Evolutionary conservation across 2,888 invertebrate genomes (phyloP), one percentile per base, ranked within the genome.

Genomic region (Magallana nippona): DNA sequence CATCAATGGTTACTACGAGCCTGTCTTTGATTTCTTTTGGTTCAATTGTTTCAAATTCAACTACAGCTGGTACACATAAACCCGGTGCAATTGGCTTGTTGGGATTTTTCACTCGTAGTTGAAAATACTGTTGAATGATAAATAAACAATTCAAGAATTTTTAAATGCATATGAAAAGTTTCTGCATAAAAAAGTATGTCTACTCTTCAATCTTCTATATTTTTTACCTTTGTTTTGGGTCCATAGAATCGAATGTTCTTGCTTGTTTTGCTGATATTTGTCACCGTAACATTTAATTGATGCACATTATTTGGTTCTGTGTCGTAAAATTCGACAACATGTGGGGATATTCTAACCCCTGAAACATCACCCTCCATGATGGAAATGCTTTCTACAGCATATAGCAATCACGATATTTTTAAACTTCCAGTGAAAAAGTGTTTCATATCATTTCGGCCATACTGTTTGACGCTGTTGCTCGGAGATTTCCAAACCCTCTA

Each of bases 11-110:
- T 15, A 94, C 91, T 80, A 94, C 91, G 62, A 94, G 85, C 79
- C 92, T 89, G 87, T 94, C 94, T 71, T 89, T 89, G 55, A 89
- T 86, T 78, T 92, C 92, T 71, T 89, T 87, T 44, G 91, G 91
- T 32, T 91, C 91, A 27, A 86, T 86, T 10, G 91, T 89, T 81
- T 88, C 88, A 88, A 90, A 94, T 87, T 93, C 93, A 19, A 94
- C 87, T 17, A 91, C 87, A 79, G 93, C 93, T 27, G 92, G 86
- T 15, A 94, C 93, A 88, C 92, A 90, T 78, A 94, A 85, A 5
- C 94, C 94, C 63, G 94, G 90, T 11, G 94, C 94, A 15, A 94
- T 91, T 55, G 93, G 92, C 78, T 91, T 91, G 55, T 92, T 92
- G 44, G 93, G 93, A 84, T 93, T 94, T 80, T 93, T 93, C 44